phyloP scores from a whole-genome alignment of 2,797 vertebrate genomes.

The Chromobotia macracanthus region DNA sequence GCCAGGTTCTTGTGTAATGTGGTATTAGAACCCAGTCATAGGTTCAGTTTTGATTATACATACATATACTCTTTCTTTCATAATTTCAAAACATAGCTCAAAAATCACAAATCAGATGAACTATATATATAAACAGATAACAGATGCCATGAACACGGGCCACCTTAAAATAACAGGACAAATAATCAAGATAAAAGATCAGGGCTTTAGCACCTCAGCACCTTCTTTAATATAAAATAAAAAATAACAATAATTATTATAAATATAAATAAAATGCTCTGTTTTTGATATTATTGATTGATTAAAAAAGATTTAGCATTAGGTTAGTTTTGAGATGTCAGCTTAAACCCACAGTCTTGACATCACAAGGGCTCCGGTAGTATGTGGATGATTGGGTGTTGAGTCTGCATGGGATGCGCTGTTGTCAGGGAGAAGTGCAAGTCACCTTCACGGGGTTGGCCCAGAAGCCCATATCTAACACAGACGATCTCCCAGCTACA shows the following conservation, averaged over 20 bases:
- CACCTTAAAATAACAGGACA: too few species aligned
- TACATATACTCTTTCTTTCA: not conserved
- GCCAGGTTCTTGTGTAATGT: not conserved
- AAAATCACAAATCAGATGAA: too few species aligned
- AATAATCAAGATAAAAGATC: too few species aligned
- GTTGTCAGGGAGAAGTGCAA: constrained; percentile 59
- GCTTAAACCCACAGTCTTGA: not conserved
- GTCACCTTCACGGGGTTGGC: constrained; percentile 57
- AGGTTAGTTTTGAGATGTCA: constrained; percentile 6
- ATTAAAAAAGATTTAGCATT: not conserved
- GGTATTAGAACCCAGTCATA: not conserved
- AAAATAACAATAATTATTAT: too few species aligned
- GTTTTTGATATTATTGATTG: too few species aligned
- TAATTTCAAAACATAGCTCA: too few species aligned
- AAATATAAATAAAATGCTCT: too few species aligned
- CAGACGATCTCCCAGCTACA: constrained; percentile 44
- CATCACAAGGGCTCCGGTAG: constrained; percentile 27
- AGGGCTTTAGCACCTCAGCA: too few species aligned
- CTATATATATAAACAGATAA: too few species aligned
- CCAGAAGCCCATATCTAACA: constrained; percentile 43
- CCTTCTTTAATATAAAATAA: too few species aligned
- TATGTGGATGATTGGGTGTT: constrained; percentile 49
- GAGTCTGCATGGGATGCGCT: constrained; percentile 44
- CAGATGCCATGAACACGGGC: too few species aligned
- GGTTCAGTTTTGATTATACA: not conserved